Evolutionary conservation across 2,113 vertebrate genomes (phyloP), one percentile per base, ranked within the genome.

Genomic region (Lycocorax pyrrhopterus): DNA sequence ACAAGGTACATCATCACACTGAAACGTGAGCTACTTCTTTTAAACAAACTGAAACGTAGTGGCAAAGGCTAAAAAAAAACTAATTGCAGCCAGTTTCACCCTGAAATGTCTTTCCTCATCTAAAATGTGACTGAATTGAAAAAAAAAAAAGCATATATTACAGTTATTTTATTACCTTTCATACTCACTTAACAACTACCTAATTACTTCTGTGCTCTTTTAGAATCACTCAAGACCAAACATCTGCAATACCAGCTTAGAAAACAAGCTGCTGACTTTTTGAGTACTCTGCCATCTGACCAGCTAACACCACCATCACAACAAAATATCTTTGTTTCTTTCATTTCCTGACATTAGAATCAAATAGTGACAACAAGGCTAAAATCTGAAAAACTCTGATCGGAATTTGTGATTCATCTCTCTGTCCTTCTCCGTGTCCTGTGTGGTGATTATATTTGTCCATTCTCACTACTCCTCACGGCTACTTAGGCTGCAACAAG

Each of bases 401-500:
- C 37, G 46, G n/a, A 63, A 89, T 92, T 83, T 94, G 71, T 79
- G 91, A 81, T 91, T 91, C 86, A 93, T 88, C 43, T 75, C 60
- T 66, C 73, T 86, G 87, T 95, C 90, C 93, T 96, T 94, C 66
- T 44, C 56, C 2, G 1, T 22, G 53, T 35, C 56, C 39, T 26
- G 3, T 2, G 17, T n/a, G 46, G 37, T 91, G 81, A 94, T 84
- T 71, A 5, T 84, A 89, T 96, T 94, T 93, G 75, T 67, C 60
- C 1, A 1, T 27, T 67, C 76, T 75, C 60, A 66, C 63, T 49
- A 17, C 90, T 94, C 81, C 49, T 94, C 93, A 92, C 49, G 86
- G 71, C 62, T 88, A 89, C 72, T 92, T 56, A 89, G 90, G n/a
- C 64, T 91, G 81, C 89, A 94, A 94, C 62, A 88, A 72, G 51